Evolutionary conservation across 2,888 invertebrate genomes (phyloP).

Genomic region (Poecilus cupreus): DNA sequence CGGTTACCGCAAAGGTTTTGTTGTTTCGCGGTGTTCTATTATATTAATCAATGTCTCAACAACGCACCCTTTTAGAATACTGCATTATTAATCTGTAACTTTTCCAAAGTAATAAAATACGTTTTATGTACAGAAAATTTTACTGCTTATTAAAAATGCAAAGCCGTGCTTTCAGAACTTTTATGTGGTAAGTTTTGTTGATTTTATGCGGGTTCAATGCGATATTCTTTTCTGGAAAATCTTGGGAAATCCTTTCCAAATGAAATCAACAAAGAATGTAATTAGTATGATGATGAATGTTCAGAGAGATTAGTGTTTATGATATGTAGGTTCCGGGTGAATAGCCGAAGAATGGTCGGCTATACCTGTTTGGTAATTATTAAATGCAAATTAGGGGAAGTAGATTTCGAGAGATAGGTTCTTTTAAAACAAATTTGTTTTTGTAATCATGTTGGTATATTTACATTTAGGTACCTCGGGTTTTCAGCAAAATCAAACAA

Average conservation of each 20-base stretch:
- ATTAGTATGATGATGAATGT: conserved; percentile 10
- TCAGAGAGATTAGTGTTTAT: background rate
- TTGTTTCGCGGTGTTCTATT: background rate
- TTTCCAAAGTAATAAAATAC: conserved; percentile 43
- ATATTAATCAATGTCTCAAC: conserved; percentile 22
- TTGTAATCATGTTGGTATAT: background rate
- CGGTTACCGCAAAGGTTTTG: background rate
- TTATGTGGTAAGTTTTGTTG: conserved; percentile 5
- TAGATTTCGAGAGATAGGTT: background rate
- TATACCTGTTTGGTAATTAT: conserved; percentile 13
- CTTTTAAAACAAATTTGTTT: conserved; percentile 12
- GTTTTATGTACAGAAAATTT: conserved; percentile 24
- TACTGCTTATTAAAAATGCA: conserved; percentile 47
- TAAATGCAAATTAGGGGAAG: conserved; percentile 9
- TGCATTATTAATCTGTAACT: conserved; percentile 40
- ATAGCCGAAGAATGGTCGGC: background rate
- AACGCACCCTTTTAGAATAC: conserved; percentile 19
- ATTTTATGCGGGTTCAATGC: background rate
- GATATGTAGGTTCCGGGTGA: background rate
- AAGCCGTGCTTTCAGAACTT: conserved; percentile 32
- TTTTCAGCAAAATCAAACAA: background rate
- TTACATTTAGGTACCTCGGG: background rate
- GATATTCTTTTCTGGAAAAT: background rate
- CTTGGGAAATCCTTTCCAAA: background rate
- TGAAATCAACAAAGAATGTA: background rate